Base-by-base conservation (phyloP, 2,888 invertebrate species). In the Halocaridina rubra region DNA sequence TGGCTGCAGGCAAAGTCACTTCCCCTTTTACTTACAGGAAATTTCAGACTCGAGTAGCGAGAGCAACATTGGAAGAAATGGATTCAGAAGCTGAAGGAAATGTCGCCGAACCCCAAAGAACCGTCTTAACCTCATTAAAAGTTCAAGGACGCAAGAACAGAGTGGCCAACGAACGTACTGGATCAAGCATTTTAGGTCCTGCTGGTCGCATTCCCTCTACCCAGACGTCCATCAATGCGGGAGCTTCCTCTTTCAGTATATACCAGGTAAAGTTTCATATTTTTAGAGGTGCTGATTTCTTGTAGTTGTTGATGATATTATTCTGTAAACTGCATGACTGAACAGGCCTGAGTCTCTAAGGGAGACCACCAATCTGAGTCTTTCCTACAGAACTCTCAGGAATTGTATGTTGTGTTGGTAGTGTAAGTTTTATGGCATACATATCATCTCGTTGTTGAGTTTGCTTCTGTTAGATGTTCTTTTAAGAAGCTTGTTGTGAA, bases 31-130 rank as follows among this genome's bases (percentile, higher is more conserved):
- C 75, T 5, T 53, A n/a, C 90, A 95, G 95, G 90, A 95, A 95
- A 90, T 95, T 96, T 89, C 94, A 95, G 90, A 92, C 94, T 84
- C 93, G 94, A 88, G 93, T 95, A 88, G 94, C 94, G 46, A 93
- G 94, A 90, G 92, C 94, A 91, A 93, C 94, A n/a, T 22, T 82
- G 24, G 76, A 87, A 71, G 87, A 80, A 61, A 72, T 32, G 4
- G 1, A 19, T 7, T 53, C 19, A 1, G 79, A 79, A 92, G 94
- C 94, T 90, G 92, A 92, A 89, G 88, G 32, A 33, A 61, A 90
- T 27, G 89, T 89, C 87, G 89, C 89, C 13, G 90, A 90, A 84
- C 61, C 90, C 72, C 89, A 89, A 85, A 88, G 91, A 81, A 90
- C 90, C 77, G 90, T 91, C 7, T 89, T 89, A 81, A 89, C 88